These are phyloP conservation scores for Dryocosmus kuriphilus DNA, from an alignment of 2,888 invertebrate species.

Conservation along the genomic window DNA sequence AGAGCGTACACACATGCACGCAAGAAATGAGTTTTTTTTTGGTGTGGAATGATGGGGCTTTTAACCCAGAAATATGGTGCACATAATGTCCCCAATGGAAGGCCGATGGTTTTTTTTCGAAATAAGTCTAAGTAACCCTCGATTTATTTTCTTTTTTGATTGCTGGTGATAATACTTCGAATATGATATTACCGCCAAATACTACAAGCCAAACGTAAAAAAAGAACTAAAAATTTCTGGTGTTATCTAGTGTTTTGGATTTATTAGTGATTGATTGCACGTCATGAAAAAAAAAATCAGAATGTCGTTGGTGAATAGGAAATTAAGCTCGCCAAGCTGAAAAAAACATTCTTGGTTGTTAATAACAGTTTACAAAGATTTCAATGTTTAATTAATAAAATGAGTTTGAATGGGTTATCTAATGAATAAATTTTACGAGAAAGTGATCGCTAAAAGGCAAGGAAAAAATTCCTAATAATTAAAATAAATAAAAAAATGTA, in stretches of 20 bases:
- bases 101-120: slow-evolving; percentile 33
- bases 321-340: slow-evolving; percentile 90
- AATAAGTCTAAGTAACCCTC: slow-evolving; percentile 9
- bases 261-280: slow-evolving; percentile 94
- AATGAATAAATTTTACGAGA: too few relatives aligned
- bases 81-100: slow-evolving; percentile 55
- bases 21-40: slow-evolving; percentile 42
- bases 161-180: slow-evolving; percentile 39
- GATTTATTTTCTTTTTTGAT: slow-evolving; percentile 30
- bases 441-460: too few relatives aligned
- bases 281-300: too few relatives aligned
- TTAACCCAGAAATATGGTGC: slow-evolving; percentile 50
- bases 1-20: slow-evolving; percentile 44
- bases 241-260: slow-evolving; percentile 91
- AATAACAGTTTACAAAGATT: background rate
- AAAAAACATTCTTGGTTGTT: slow-evolving; percentile 58
- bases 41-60: slow-evolving; percentile 47
- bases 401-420: too few relatives aligned
- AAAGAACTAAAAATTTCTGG: slow-evolving; percentile 90
- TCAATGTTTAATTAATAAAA: too few relatives aligned
- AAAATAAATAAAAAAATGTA: too few relatives aligned
- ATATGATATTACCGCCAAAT: slow-evolving; percentile 46
- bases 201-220: slow-evolving; percentile 93
- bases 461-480: too few relatives aligned
- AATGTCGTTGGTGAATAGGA: slow-evolving; percentile 91